Conservation (phyloP, 2,113 vertebrate species). For the Xiphophorus hellerii region DNA sequence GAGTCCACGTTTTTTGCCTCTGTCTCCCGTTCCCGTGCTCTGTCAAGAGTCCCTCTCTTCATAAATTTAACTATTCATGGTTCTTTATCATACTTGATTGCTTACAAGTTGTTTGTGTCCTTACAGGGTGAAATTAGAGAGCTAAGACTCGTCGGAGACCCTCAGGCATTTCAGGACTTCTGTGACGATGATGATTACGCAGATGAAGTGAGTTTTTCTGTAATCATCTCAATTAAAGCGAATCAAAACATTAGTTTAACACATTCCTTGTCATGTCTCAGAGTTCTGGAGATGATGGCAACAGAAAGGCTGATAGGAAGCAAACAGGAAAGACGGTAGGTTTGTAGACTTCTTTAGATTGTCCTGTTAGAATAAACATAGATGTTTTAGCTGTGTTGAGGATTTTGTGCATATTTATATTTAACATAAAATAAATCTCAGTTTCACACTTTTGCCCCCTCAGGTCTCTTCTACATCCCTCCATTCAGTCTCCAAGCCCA, state of each 20-base stretch:
- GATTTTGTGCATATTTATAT: neutral
- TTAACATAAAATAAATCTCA: neutral
- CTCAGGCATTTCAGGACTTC: slow-evolving; percentile 79
- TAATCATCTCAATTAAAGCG: neutral
- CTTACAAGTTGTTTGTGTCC: slow-evolving; percentile 3
- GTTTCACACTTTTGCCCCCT: neutral
- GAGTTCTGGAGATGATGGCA: slow-evolving; percentile 89
- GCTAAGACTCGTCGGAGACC: slow-evolving; percentile 82
- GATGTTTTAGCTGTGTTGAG: neutral
- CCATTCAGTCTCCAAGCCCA: slow-evolving; percentile 62
- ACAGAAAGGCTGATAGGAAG: slow-evolving; percentile 72
- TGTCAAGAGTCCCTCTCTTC: too few relatives aligned
- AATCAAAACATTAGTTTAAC: neutral
- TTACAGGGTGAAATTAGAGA: slow-evolving; percentile 87
- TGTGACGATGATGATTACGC: slow-evolving; percentile 88
- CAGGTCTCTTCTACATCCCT: slow-evolving; percentile 54
- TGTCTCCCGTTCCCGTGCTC: too few relatives aligned
- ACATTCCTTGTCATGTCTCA: slow-evolving; percentile 44
- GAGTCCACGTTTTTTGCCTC: too few relatives aligned
- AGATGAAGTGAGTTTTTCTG: slow-evolving; percentile 76
- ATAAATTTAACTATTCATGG: neutral
- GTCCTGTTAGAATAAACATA: neutral
- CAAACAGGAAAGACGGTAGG: slow-evolving; percentile 30
- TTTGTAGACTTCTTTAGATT: neutral
- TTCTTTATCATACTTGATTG: neutral